Percentiles rank a stretch among this genome's conserved stretches.
Evolutionary conservation across 2,888 invertebrate genomes (phyloP).

Genomic region (Anthrax anthrax): DNA sequence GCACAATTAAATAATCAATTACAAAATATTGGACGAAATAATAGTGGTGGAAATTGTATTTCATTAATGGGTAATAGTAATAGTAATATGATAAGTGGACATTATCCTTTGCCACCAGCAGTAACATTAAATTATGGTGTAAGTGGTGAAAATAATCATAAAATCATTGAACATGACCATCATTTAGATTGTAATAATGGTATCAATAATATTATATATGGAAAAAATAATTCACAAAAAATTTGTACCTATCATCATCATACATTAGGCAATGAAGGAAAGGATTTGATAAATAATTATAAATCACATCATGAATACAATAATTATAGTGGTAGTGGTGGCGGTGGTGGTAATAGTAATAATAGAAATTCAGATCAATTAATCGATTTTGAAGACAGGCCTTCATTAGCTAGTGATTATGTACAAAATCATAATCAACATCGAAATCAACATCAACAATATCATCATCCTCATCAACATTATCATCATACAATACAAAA

Average conservation of each 20-base stretch:
- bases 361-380: constrained; percentile 21
- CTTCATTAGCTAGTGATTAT: not conserved
- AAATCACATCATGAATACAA: constrained; percentile 2
- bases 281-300: constrained; percentile 8
- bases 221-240: constrained; percentile 7
- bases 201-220: constrained; percentile 2
- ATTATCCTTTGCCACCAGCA: constrained; percentile 4
- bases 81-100: not conserved
- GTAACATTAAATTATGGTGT: not conserved
- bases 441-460: not conserved
- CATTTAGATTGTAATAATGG: constrained; percentile 6
- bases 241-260: constrained; percentile 6
- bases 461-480: constrained; percentile 4
- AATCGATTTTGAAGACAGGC: constrained; percentile 28
- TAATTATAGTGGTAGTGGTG: not conserved
- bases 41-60: not conserved
- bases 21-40: not conserved
- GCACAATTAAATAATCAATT: constrained; percentile 21
- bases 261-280: not conserved
- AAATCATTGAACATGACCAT: constrained; percentile 8
- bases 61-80: not conserved
- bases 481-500: not conserved
- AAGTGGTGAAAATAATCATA: constrained; percentile 4
- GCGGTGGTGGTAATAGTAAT: not conserved
- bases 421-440: not conserved